Evolutionary conservation across 2,113 vertebrate species (phyloP).

Genomic region (Rattus rattus): DNA sequence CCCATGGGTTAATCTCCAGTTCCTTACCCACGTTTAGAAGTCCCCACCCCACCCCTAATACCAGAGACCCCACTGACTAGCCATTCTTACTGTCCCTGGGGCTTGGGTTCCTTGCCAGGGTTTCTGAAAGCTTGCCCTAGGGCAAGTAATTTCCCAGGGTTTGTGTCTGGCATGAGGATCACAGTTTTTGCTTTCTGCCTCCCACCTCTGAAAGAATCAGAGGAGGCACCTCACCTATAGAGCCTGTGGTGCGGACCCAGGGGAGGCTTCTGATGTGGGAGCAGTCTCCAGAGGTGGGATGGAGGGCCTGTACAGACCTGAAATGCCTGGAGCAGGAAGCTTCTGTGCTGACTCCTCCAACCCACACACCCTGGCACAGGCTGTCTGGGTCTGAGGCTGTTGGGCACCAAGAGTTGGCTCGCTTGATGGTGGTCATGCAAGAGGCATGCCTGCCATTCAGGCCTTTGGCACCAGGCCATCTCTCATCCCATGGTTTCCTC

Average conservation of each 20-base stretch:
- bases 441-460: constrained; percentile 65
- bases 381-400: constrained; percentile 29
- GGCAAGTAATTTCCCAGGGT: constrained; percentile 66
- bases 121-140: constrained; percentile 61
- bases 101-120: background rate
- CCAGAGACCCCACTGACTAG: background rate
- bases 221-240: constrained; percentile 73
- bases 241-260: constrained; percentile 73
- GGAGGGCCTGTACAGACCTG: constrained; percentile 78
- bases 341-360: background rate
- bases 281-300: constrained; percentile 78
- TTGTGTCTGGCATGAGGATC: constrained; percentile 81
- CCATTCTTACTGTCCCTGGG: background rate
- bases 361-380: constrained; percentile 70
- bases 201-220: constrained; percentile 75
- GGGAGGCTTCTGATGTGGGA: constrained; percentile 74
- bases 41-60: background rate
- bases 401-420: constrained; percentile 17
- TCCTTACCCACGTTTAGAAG: background rate
- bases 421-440: constrained; percentile 27
- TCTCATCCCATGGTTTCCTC: constrained; percentile 6
- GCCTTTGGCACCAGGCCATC: background rate
- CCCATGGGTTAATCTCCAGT: background rate
- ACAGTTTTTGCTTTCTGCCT: constrained; percentile 81
- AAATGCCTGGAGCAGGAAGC: constrained; percentile 44